phyloP scores from a whole-genome alignment of 2,797 vertebrate genomes.

The Propithecus deckenii region DNA sequence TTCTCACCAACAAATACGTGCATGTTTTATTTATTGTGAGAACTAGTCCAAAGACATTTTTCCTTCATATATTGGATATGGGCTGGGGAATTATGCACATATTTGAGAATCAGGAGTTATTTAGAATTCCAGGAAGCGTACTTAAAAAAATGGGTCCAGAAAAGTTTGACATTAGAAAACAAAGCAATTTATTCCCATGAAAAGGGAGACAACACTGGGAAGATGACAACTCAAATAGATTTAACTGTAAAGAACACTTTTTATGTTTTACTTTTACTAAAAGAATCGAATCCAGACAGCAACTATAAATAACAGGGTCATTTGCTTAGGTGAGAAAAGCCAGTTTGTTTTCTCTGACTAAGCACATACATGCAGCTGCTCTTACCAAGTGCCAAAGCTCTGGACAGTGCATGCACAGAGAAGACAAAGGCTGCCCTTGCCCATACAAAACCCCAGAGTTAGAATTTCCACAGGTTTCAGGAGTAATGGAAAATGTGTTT shows the following conservation, averaged over 20 bases:
- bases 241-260: conserved; percentile 33
- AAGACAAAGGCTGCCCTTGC: neutral
- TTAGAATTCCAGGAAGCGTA: conserved; percentile 44
- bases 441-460: neutral
- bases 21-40: conserved; percentile 55
- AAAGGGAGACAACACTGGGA: neutral
- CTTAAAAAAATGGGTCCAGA: neutral
- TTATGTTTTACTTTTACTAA: conserved; percentile 39
- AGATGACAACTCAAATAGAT: conserved; percentile 31
- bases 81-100: conserved; percentile 44
- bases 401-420: conserved; percentile 35
- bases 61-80: conserved; percentile 22
- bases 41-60: conserved; percentile 40
- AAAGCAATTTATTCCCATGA: neutral
- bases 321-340: conserved; percentile 53
- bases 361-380: neutral
- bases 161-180: conserved; percentile 43
- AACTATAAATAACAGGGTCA: conserved; percentile 51
- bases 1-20: conserved; percentile 34
- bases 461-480: neutral
- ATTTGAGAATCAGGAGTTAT: conserved; percentile 39
- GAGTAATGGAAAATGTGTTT: conserved; percentile 48
- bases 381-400: conserved; percentile 54
- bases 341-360: conserved; percentile 43
- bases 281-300: neutral